Evolutionary conservation across 2,888 invertebrate genomes (phyloP).

Genomic region (Eupithecia vulgata): DNA sequence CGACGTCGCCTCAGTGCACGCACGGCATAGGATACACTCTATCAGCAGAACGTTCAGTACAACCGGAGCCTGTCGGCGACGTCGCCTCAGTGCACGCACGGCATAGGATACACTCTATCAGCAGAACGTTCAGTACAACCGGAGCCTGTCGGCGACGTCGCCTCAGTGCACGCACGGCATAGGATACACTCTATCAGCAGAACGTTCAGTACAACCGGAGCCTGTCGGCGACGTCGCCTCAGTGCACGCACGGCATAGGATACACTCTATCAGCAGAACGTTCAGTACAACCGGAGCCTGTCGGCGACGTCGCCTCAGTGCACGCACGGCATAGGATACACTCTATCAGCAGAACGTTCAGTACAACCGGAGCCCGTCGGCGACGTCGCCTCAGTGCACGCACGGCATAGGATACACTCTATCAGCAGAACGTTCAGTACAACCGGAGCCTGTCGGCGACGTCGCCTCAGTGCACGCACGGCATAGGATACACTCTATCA

Average conservation of each 20-base stretch:
- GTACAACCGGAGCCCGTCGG: slow-evolving; percentile 25
- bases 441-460: slow-evolving; percentile 27
- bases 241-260: not conserved
- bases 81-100: slow-evolving; percentile 14
- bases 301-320: slow-evolving; percentile 22
- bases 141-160: slow-evolving; percentile 30
- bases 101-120: not conserved
- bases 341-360: not conserved
- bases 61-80: slow-evolving; percentile 27
- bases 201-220: slow-evolving; percentile 14
- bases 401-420: not conserved
- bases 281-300: slow-evolving; percentile 22
- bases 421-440: slow-evolving; percentile 5
- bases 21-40: not conserved
- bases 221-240: slow-evolving; percentile 29
- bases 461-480: slow-evolving; percentile 14
- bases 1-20: slow-evolving; percentile 18
- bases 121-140: slow-evolving; percentile 13
- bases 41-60: slow-evolving; percentile 5
- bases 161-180: slow-evolving; percentile 4
- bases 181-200: not conserved
- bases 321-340: not conserved
- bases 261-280: not conserved
- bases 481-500: not conserved
- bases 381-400: slow-evolving; percentile 18